phyloP scores from a whole-genome alignment of 2,797 vertebrate species.

The Menidia menidia region DNA sequence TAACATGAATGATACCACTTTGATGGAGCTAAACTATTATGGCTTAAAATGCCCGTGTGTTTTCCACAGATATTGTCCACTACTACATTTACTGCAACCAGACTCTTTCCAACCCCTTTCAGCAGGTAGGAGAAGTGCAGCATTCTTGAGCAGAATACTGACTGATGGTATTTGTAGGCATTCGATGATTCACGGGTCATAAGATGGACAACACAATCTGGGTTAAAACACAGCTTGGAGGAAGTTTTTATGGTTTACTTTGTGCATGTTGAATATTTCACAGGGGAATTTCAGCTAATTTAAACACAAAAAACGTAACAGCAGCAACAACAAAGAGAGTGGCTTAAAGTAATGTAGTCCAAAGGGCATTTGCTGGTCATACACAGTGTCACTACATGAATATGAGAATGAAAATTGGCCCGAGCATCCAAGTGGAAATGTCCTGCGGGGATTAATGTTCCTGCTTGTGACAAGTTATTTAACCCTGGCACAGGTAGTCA shows the following conservation, averaged over 20 bases:
- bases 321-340: no score
- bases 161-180: neutral
- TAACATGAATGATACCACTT: neutral
- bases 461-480: neutral
- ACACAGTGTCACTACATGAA: neutral
- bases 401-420: neutral
- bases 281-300: neutral
- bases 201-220: neutral
- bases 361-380: slow-evolving; percentile 1
- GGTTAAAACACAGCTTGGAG: neutral
- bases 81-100: slow-evolving; percentile 97
- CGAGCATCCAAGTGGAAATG: neutral
- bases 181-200: neutral
- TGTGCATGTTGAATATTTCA: neutral
- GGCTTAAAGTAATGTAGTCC: neutral
- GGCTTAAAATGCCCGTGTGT: slow-evolving; percentile 12
- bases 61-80: slow-evolving; percentile 88
- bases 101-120: slow-evolving; percentile 91
- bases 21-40: slow-evolving; percentile 7
- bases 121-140: slow-evolving; percentile 86
- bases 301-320: neutral
- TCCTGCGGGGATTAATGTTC: neutral
- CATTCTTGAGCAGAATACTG: neutral
- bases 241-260: neutral
- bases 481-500: neutral